Conservation (phyloP, 2,888 invertebrate species). For the Pseudococcus jackbeardsleyi region DNA sequence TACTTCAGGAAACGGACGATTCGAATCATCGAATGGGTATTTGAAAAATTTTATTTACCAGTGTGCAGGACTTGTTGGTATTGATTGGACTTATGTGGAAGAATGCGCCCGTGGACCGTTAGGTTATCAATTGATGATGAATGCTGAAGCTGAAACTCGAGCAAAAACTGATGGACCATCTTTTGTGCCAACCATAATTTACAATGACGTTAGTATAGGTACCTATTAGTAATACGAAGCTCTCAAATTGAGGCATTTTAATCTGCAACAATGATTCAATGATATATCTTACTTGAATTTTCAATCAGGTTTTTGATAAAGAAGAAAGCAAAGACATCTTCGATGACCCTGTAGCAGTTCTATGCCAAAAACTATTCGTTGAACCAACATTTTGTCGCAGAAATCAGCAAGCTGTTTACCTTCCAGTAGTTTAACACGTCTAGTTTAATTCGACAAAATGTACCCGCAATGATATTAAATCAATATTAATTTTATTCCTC, state of each 20-base stretch:
- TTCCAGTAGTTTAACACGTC: not conserved
- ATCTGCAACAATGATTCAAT: not conserved
- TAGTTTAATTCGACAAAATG: not conserved
- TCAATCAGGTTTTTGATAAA: slow-evolving; percentile 21
- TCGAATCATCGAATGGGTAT: not conserved
- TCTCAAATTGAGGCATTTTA: not conserved
- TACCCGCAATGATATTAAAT: not conserved
- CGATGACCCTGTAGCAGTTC: not conserved
- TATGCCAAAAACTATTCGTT: not conserved
- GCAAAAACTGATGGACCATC: slow-evolving; percentile 70
- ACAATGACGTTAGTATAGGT: slow-evolving; percentile 72
- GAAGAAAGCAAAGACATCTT: not conserved
- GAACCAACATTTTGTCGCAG: not conserved
- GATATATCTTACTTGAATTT: not conserved
- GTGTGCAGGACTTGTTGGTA: slow-evolving; percentile 71
- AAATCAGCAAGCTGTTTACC: not conserved
- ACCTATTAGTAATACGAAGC: not conserved
- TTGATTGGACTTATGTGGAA: slow-evolving; percentile 70
- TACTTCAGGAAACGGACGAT: not conserved
- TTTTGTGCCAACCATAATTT: slow-evolving; percentile 74
- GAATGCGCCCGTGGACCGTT: slow-evolving; percentile 70
- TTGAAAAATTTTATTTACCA: slow-evolving; percentile 67
- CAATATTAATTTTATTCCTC: not conserved
- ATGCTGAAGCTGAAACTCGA: slow-evolving; percentile 72
- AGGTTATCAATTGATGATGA: slow-evolving; percentile 72